Base-by-base conservation (phyloP, 2,113 vertebrate genomes). In the Phaethornis superciliosus region DNA sequence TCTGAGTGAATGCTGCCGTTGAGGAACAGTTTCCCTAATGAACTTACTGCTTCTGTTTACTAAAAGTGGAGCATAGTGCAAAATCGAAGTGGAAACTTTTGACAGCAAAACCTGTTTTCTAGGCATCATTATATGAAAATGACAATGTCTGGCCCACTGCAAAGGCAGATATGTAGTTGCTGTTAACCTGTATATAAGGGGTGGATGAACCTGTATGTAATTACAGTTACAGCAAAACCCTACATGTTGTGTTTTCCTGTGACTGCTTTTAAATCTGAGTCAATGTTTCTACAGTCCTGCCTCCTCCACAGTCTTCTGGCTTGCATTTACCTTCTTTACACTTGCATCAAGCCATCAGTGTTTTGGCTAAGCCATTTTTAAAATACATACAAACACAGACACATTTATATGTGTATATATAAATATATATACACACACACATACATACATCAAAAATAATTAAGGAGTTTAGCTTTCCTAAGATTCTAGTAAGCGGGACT, bases 341-440 rank as follows among this genome's bases (percentile, higher is more conserved):
- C 13, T 71, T 75, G 12, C 21, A 54, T 62, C 4, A 14, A 67
- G 30, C 35, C 37, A 15, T 70, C 19, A 28, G 23, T 75, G 15
- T 74, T 85, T 78, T 74, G 35, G 10, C 65, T 32, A 51, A 75
- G 46, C 22, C 12, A 8, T 76, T 42, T 55, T 26, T 21, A 47
- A 47, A 47, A 9, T 12, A 12, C 23, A 16, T 0, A 3, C 4
- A 72, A 6, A 32, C 15, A 16, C 15, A 27, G 2, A 44, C 7
- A 19, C 4, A 9, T 9, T 12, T 23, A 12, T 75, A 12, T 85
- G 4, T 20, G 7, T n/a, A 7, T 21, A 1, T 52, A 26, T 64
- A 55, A 18, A 42, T 10, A 74, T 35, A 60, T 15, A 32, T 14
- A 47, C 4, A 47, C 4, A 54, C 5, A 23, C 2, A 33, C 11